A percentile compares a stretch with the other conserved stretches of the same genome.
These are phyloP conservation scores for Hemibagrus wyckioides DNA, from an alignment of 2,113 vertebrate genomes.

Conservation along the genomic window DNA sequence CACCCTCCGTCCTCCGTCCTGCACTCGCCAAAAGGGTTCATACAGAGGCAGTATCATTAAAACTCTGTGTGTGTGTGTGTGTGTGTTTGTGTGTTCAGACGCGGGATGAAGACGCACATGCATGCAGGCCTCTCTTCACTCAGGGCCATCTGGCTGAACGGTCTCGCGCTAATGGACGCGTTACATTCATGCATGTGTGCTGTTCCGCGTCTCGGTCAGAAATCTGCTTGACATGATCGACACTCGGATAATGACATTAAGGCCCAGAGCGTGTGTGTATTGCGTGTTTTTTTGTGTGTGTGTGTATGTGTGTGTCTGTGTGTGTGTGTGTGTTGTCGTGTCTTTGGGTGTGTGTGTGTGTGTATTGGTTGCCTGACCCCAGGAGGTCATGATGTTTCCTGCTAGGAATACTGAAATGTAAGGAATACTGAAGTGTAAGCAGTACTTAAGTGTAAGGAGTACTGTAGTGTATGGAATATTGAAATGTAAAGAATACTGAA, in stretches of 20 bases:
- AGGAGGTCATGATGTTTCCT: constrained; percentile 73
- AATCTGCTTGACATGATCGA: constrained; percentile 69
- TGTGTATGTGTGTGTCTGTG: constrained; percentile 52
- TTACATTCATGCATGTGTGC: constrained; percentile 68
- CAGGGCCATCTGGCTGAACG: constrained; percentile 71
- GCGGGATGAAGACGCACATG: constrained; percentile 50
- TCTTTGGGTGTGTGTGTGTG: no score
- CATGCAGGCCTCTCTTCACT: constrained; percentile 64
- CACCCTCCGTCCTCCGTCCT: constrained; percentile 51
- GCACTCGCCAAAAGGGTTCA: constrained; percentile 71
- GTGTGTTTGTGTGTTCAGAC: background rate
- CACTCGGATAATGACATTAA: constrained; percentile 71
- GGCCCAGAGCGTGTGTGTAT: constrained; percentile 59
- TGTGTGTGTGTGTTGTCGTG: constrained; percentile 48
- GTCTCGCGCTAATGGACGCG: constrained; percentile 70
- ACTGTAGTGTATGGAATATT: no score
- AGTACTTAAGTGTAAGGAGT: no score
- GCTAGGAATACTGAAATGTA: no score
- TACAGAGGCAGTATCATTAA: constrained; percentile 72
- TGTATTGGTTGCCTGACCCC: constrained; percentile 73
- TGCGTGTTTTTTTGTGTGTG: constrained; percentile 38
- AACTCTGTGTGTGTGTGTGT: constrained; percentile 56
- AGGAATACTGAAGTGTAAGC: no score
- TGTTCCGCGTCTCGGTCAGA: constrained; percentile 64
- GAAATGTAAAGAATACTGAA: no score